These are phyloP conservation scores for Euzetes globulus DNA, from an alignment of 2,888 invertebrate genomes.

Conservation along the genomic window DNA sequence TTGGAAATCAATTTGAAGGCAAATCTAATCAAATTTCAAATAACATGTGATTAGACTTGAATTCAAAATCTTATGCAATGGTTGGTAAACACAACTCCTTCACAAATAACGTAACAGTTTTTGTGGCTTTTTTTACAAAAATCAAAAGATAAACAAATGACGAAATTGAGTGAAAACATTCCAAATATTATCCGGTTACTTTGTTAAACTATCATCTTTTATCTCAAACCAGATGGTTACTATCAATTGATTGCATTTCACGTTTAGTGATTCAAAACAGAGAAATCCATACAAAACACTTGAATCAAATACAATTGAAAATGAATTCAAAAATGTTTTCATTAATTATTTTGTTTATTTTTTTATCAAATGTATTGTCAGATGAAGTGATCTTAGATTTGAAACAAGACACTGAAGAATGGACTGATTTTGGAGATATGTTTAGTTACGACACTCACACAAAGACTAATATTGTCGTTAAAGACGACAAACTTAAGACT, in stretches of 20 bases:
- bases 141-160: not conserved
- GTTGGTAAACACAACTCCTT: not conserved
- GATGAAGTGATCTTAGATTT: not conserved
- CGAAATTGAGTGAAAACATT: not conserved
- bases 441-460: constrained; percentile 18
- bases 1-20: not conserved
- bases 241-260: too few species aligned
- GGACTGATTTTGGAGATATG: constrained; percentile 18
- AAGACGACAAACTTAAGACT: not conserved
- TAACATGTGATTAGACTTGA: not conserved
- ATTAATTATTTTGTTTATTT: not conserved
- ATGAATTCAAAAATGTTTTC: not conserved
- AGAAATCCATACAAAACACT: not conserved
- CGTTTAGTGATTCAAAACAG: not conserved
- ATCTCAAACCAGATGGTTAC: too few species aligned
- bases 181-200: not conserved
- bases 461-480: not conserved
- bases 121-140: not conserved
- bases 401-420: not conserved
- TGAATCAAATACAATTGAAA: not conserved
- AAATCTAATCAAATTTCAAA: not conserved
- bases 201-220: not conserved
- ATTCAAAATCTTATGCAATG: constrained; percentile 19
- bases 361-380: not conserved
- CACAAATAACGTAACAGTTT: not conserved